Evolutionary conservation across 2,113 vertebrate genomes (phyloP), one percentile per base, ranked within the genome.

Genomic region (Pygoscelis adeliae): DNA sequence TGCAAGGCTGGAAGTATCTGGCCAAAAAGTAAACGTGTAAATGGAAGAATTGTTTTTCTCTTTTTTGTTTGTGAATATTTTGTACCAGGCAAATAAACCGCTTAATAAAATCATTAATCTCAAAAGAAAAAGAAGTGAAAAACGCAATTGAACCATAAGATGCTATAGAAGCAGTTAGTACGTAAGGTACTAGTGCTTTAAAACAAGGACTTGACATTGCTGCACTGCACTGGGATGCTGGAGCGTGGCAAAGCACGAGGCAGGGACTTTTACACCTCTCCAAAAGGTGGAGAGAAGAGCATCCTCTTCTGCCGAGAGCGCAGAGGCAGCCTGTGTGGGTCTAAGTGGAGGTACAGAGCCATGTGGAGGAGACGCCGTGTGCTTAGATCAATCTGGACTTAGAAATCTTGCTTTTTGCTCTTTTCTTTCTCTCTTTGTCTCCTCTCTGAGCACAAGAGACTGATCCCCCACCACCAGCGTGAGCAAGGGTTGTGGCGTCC

Each of bases 351-450:
- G 34, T 59, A 20, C 40, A 30, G 58, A 85, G 40, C 26, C 30
- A 9, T 1, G 1, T 20, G 58, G 74, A 85, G 59, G 52, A 72
- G 30, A 34, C 0, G 3, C 46, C 1, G 0, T 4, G 7, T 46
- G 42, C 42, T 73, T 38, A 22, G 30, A n/a, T 74, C 58, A 22
- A 8, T 17, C 17, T 63, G 25, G 18, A 38, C 32, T 53, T 62
- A 11, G 26, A 62, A 53, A 70, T 34, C 25, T 52, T 55, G 5
- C 36, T 55, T 73, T 59, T 59, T 52, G 11, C 17, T 67, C 25
- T 40, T 81, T 50, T 58, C 27, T 18, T 76, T 56, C 53, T 69
- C 46, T 71, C 72, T 78, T 44, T 53, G 38, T 47, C 44, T 8
- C 23, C 3, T 63, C n/a, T 71, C 34, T 30, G 15, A 34, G 27